Evolutionary conservation across 2,113 vertebrate species (phyloP).

Genomic region (Clarias macrocephalus): DNA sequence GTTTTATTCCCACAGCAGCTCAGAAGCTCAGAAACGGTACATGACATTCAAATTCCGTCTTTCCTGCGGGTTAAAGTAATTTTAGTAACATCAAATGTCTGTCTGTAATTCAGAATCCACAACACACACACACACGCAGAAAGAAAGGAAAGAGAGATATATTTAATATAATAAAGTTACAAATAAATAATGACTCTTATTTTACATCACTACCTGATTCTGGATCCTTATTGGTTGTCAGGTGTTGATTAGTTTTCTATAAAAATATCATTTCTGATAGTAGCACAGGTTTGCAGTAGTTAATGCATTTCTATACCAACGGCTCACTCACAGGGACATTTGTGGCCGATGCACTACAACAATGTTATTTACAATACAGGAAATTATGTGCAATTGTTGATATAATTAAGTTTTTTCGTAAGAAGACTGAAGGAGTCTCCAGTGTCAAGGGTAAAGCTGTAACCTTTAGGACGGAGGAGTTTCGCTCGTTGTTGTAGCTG

Average conservation of each 20-base stretch:
- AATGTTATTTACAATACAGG: background rate
- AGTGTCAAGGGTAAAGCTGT: background rate
- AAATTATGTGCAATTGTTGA: background rate
- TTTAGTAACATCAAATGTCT: slow-evolving; percentile 22
- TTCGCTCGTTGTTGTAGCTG: no score
- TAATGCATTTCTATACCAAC: background rate
- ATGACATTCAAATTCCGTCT: background rate
- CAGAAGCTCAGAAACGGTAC: slow-evolving; percentile 13
- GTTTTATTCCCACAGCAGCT: background rate
- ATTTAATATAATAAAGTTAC: background rate
- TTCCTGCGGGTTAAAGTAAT: slow-evolving; percentile 8
- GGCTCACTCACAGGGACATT: background rate
- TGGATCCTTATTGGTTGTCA: background rate
- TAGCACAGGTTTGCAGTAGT: background rate
- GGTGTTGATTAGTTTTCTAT: background rate
- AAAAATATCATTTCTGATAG: background rate
- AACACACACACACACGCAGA: background rate
- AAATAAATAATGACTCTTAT: background rate
- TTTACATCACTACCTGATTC: background rate
- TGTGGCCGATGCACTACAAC: background rate
- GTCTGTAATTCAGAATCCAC: slow-evolving; percentile 24
- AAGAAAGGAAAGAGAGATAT: background rate
- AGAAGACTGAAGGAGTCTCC: background rate
- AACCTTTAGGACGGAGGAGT: background rate
- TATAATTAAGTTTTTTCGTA: background rate